Evolutionary conservation across 92 coral and sea anemone genomes (phyloP).

Genomic region (Parazoanthus swiftii): DNA sequence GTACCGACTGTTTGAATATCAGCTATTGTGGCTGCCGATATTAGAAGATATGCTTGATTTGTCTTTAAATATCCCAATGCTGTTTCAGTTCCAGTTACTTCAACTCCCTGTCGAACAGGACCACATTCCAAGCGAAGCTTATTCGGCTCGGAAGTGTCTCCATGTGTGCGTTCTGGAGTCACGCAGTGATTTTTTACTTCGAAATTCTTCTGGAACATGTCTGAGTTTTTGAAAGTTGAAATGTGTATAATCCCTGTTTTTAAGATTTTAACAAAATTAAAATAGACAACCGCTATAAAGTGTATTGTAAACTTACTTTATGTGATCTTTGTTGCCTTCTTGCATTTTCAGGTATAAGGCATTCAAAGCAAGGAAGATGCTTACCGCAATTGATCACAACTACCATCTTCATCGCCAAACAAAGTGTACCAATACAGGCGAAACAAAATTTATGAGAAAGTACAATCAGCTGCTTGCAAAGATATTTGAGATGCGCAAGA

Average conservation of each 20-base stretch:
- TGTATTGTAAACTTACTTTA: no score
- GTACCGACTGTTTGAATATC: not conserved
- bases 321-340: no score
- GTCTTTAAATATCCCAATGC: not conserved
- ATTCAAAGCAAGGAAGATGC: no score
- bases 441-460: not conserved
- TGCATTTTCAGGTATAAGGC: no score
- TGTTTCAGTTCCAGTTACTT: conserved; percentile 39
- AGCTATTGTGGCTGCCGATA: not conserved
- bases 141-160: conserved; percentile 6
- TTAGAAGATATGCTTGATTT: not conserved
- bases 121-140: conserved; percentile 26
- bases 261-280: no score
- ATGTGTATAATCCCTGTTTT: no score
- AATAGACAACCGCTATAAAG: no score
- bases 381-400: conserved; percentile 31
- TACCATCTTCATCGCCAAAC: conserved; percentile 13
- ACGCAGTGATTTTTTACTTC: conserved; percentile 14
- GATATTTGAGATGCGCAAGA: no score
- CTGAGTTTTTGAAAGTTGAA: no score
- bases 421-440: conserved; percentile 10
- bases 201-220: no score
- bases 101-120: conserved; percentile 13
- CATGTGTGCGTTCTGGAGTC: conserved; percentile 18
- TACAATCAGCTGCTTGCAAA: not conserved